Conservation (phyloP, 2,113 vertebrate species). For the Chiloscyllium plagiosum region DNA sequence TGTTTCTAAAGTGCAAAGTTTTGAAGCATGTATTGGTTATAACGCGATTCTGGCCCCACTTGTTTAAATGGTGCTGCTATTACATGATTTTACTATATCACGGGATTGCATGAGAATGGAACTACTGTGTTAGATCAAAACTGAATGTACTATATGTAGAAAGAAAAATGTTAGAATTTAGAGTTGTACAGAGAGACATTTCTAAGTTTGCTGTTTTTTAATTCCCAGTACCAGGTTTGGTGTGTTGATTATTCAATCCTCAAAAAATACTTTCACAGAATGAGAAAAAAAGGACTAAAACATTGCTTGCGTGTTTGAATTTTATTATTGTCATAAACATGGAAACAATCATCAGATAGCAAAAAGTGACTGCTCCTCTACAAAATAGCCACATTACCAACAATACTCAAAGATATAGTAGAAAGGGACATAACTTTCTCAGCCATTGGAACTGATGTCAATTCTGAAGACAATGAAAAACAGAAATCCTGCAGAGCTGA, state of each 20-base stretch:
- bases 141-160: not conserved
- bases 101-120: no score
- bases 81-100: no score
- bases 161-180: not conserved
- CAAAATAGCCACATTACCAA: not conserved
- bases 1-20: no score
- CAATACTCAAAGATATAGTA: not conserved
- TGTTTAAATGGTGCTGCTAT: no score
- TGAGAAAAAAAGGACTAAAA: not conserved
- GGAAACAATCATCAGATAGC: not conserved
- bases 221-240: not conserved
- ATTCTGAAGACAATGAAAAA: constrained; percentile 7
- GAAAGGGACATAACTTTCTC: not conserved
- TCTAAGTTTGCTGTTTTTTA: not conserved
- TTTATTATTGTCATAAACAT: constrained; percentile 2
- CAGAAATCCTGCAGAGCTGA: not conserved
- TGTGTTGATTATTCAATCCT: not conserved
- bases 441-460: constrained; percentile 10
- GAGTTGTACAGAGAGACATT: not conserved
- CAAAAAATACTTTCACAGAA: not conserved
- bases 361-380: not conserved
- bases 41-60: no score
- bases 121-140: no score
- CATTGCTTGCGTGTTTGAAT: not conserved
- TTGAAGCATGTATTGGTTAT: no score